These are phyloP conservation scores for Brachypteracias leptosomus DNA, from an alignment of 2,113 vertebrate species.

Conservation along the genomic window DNA sequence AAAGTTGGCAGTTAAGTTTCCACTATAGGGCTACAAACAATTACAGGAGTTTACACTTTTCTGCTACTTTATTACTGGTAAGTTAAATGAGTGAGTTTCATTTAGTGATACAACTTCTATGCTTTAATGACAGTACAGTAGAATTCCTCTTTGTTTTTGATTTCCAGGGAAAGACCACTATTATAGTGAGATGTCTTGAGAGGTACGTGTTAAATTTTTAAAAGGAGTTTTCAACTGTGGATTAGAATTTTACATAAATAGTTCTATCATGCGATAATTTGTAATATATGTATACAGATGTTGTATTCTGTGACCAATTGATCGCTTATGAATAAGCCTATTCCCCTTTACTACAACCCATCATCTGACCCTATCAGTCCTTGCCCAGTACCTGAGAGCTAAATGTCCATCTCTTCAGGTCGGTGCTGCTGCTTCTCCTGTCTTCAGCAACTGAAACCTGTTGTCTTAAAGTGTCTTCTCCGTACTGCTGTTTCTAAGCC, in stretches of 20 bases:
- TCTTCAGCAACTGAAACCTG: not conserved
- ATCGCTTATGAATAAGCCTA: not conserved
- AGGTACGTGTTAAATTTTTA: constrained; percentile 77
- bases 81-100: constrained; percentile 40
- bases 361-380: not conserved
- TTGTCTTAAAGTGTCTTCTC: not conserved
- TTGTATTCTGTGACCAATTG: not conserved
- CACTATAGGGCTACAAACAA: not conserved
- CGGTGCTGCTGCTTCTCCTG: not conserved
- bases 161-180: constrained; percentile 90
- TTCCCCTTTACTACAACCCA: not conserved
- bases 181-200: constrained; percentile 91
- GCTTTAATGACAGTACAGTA: constrained; percentile 28
- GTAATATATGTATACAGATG: not conserved
- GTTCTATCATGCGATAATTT: not conserved
- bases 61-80: constrained; percentile 28
- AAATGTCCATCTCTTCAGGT: not conserved
- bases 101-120: constrained; percentile 31
- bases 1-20: constrained; percentile 61
- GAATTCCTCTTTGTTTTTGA: constrained; percentile 47
- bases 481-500: not conserved
- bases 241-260: not conserved
- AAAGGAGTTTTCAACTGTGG: not conserved
- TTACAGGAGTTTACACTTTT: constrained; percentile 39
- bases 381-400: not conserved